Evolutionary conservation across 2,797 vertebrate genomes (phyloP).

Genomic region (Malurus splendens): DNA sequence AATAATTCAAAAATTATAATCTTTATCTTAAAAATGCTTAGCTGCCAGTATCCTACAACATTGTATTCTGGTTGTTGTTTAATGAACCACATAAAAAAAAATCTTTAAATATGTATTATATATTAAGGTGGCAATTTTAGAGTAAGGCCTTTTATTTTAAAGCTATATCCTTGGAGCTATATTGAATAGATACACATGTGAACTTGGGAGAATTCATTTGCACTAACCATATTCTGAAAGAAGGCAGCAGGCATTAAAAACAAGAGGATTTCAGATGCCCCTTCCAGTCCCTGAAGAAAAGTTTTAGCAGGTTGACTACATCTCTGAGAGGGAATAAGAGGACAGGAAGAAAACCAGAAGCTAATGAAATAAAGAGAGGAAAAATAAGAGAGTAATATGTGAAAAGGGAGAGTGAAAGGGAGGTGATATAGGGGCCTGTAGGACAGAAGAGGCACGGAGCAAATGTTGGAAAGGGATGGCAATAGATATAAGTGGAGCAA

Average conservation of each 20-base stretch:
- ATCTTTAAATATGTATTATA: neutral
- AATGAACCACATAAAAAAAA: neutral
- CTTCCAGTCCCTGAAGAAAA: neutral
- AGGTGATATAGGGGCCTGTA: accelerated
- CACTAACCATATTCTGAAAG: neutral
- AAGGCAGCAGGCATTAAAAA: neutral
- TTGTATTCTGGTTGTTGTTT: neutral
- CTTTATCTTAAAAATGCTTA: neutral
- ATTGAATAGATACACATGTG: neutral
- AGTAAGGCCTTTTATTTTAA: neutral
- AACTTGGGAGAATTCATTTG: neutral
- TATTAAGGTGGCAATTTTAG: neutral
- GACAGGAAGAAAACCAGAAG: neutral
- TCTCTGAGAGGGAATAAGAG: neutral
- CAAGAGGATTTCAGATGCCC: neutral
- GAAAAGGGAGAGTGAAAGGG: neutral
- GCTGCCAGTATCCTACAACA: neutral
- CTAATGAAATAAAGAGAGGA: neutral
- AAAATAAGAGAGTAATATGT: neutral
- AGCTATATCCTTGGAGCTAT: neutral
- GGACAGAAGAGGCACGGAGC: neutral
- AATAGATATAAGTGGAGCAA: neutral
- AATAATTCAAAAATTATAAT: neutral
- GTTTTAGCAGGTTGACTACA: neutral
- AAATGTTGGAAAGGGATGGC: neutral